Conservation (phyloP, 2,888 invertebrate species). For the Metallyticus violacea region DNA sequence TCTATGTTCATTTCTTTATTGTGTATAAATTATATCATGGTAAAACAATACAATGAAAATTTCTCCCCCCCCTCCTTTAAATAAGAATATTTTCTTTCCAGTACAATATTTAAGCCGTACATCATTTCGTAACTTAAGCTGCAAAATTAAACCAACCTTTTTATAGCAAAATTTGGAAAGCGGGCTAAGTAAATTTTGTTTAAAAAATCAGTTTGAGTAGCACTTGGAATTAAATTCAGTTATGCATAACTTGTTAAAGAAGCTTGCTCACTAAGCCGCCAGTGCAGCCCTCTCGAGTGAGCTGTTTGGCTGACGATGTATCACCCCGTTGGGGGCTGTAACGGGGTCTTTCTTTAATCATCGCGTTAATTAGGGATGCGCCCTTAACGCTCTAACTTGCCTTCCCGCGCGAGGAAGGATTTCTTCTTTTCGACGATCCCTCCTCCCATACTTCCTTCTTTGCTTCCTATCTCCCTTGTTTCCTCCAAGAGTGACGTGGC, state of each 20-base stretch:
- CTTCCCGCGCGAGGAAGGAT: background rate
- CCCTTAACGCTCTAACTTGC: background rate
- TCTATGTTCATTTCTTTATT: too few relatives aligned
- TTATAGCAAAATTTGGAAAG: background rate
- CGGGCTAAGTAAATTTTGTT: background rate
- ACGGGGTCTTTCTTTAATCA: slow-evolving; percentile 20
- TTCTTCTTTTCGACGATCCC: background rate
- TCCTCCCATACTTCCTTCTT: background rate
- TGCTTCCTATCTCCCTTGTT: background rate
- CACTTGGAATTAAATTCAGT: background rate
- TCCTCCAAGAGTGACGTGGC: background rate
- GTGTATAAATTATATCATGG: too few relatives aligned
- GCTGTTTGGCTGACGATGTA: background rate
- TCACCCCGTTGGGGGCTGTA: slow-evolving; percentile 3
- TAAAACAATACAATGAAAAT: background rate
- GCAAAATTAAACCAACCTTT: too few relatives aligned
- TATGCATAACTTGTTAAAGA: slow-evolving; percentile 12
- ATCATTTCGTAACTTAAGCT: background rate
- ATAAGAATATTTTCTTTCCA: background rate
- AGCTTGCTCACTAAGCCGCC: background rate
- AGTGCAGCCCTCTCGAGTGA: background rate
- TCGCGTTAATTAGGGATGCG: slow-evolving; percentile 22
- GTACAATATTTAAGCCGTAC: too few relatives aligned
- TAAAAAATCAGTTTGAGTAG: background rate
- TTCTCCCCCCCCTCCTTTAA: background rate